A percentile compares a stretch with the other conserved stretches of the same genome.
Conservation (phyloP, 2,113 vertebrate species). For the Mustelus asterias region DNA sequence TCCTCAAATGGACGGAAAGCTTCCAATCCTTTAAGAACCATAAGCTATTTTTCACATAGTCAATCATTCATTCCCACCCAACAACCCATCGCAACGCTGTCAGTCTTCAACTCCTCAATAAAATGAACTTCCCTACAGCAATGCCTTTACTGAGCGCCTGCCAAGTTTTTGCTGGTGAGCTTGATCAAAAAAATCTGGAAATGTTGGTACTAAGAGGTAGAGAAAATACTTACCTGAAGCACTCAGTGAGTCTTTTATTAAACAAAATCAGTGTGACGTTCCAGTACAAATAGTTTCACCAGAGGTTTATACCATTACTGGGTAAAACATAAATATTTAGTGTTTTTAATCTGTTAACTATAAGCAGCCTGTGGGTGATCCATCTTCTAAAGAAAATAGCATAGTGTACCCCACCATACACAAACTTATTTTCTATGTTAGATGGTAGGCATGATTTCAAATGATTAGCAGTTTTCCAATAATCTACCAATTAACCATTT, state of each 20-base stretch:
- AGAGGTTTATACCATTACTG: not conserved
- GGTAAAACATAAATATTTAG: not conserved
- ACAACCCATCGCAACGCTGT: not conserved
- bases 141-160: not conserved
- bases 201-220: not conserved
- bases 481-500: not conserved
- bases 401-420: not conserved
- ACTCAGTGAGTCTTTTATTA: not conserved
- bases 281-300: not conserved
- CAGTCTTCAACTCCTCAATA: not conserved
- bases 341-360: not conserved
- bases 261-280: not conserved
- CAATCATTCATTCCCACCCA: not conserved
- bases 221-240: not conserved
- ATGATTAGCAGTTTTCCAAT: not conserved
- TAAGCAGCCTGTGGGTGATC: too few relatives aligned
- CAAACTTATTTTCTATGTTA: not conserved
- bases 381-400: not conserved
- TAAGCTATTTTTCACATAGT: not conserved
- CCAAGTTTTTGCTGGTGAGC: not conserved
- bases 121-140: not conserved
- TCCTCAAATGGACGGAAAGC: not conserved
- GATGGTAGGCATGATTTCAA: not conserved
- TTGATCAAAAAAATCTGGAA: slow-evolving; percentile 17
- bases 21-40: not conserved